Percentiles rank a stretch among this genome's conserved stretches.
Evolutionary conservation across 2,888 invertebrate species (phyloP).

Genomic region (Ophion slaviceki): DNA sequence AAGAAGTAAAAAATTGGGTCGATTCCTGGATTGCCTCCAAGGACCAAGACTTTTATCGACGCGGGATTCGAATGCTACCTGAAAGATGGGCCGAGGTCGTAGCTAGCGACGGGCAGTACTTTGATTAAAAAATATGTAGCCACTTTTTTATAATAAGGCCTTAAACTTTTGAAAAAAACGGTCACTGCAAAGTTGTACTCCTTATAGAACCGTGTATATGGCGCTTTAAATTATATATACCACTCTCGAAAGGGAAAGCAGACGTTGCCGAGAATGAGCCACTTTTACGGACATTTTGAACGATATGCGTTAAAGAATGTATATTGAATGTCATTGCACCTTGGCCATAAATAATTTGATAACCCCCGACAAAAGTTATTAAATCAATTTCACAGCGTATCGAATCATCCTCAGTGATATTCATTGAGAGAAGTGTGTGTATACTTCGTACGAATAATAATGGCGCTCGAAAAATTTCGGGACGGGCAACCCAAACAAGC

Average conservation of each 20-base stretch:
- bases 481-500: conserved; percentile 43
- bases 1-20: too few species aligned
- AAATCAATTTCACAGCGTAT: conserved; percentile 26
- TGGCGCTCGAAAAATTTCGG: conserved; percentile 9
- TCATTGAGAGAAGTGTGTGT: conserved; percentile 8
- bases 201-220: conserved; percentile 23
- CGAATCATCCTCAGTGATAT: conserved; percentile 15
- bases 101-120: too few species aligned
- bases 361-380: conserved; percentile 26
- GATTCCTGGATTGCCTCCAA: too few species aligned
- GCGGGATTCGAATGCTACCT: too few species aligned
- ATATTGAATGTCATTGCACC: conserved; percentile 33
- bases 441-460: conserved; percentile 26
- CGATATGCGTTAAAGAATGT: conserved; percentile 14
- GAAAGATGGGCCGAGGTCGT: too few species aligned
- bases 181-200: too few species aligned
- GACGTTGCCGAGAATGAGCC: conserved; percentile 39
- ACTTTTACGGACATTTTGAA: conserved; percentile 15
- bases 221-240: conserved; percentile 28
- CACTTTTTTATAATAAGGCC: too few species aligned
- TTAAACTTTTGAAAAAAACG: too few species aligned
- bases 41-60: too few species aligned
- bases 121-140: too few species aligned
- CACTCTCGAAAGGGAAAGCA: conserved; percentile 33
- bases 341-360: conserved; percentile 20